Percentiles rank a stretch among this genome's conserved stretches.
phyloP scores from a whole-genome alignment of 1,140 invertebrate genomes.

The Aporrectodea caliginosa region DNA sequence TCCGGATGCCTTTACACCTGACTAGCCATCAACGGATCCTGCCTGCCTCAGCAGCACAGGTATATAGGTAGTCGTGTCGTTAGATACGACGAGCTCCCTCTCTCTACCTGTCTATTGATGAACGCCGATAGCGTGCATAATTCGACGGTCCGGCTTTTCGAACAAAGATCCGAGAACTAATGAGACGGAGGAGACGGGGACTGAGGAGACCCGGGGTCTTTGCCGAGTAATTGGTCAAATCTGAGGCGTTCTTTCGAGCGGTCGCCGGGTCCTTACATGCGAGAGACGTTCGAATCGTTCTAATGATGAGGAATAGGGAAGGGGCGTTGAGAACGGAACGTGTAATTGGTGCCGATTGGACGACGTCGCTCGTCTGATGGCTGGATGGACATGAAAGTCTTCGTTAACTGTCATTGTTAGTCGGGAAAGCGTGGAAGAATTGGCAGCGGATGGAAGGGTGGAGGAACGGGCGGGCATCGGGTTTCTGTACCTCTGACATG shows the following conservation, averaged over 20 bases:
- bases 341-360: neutral
- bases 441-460: too few species aligned
- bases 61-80: neutral
- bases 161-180: neutral
- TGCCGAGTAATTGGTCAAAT: neutral
- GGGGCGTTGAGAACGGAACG: neutral
- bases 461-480: too few species aligned
- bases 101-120: neutral
- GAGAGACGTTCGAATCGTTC: too few species aligned
- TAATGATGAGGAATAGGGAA: neutral
- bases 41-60: too few species aligned
- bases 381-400: constrained; percentile 2
- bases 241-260: neutral
- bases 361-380: neutral
- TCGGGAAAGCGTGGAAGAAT: too few species aligned
- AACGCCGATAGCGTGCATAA: neutral
- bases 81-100: too few species aligned
- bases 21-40: too few species aligned
- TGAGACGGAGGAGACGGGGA: too few species aligned
- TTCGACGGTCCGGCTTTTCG: neutral
- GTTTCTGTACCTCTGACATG: too few species aligned
- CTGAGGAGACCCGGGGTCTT: neutral
- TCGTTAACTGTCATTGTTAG: too few species aligned
- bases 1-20: too few species aligned
- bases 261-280: neutral